phyloP scores from a whole-genome alignment of 2,113 vertebrate species.

The Antechinus stuartii region DNA sequence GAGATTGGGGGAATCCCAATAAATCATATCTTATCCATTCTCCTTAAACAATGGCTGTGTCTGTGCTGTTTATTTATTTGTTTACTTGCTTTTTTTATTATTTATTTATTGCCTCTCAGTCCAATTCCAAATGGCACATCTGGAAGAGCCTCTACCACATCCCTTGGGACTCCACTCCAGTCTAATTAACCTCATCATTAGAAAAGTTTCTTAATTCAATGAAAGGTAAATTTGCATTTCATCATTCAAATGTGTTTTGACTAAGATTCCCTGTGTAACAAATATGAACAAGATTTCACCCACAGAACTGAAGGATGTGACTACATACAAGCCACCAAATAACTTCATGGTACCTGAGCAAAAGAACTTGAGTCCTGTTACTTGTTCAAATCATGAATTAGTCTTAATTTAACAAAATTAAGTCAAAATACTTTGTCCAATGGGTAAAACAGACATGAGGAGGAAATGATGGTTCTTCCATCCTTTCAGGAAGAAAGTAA shows the following conservation, averaged over 20 bases:
- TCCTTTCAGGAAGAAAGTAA: conserved; percentile 82
- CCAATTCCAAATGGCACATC: not conserved
- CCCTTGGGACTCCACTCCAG: not conserved
- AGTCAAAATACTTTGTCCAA: conserved; percentile 86
- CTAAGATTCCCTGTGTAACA: conserved; percentile 59
- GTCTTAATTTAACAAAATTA: conserved; percentile 88
- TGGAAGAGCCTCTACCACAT: not conserved
- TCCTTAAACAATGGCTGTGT: not conserved
- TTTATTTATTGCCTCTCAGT: not conserved
- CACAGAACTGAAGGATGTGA: conserved; percentile 59
- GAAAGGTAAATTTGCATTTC: conserved; percentile 58
- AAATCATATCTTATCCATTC: not conserved
- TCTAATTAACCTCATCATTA: conserved; percentile 18
- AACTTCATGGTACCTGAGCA: conserved; percentile 67
- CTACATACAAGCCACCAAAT: conserved; percentile 72
- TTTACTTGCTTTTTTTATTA: not conserved
- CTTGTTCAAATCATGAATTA: conserved; percentile 82
- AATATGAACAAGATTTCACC: conserved; percentile 66
- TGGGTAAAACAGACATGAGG: conserved; percentile 73
- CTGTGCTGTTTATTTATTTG: not conserved
- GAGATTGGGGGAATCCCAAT: not conserved
- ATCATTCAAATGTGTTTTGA: conserved; percentile 71
- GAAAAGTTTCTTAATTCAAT: conserved; percentile 19
- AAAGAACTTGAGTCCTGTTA: conserved; percentile 78
- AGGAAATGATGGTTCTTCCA: conserved; percentile 77